Percentiles rank a stretch among this genome's conserved stretches.
These are phyloP conservation scores for Didymodactylos carnosus DNA, from an alignment of 2,888 invertebrate species.

Conservation along the genomic window DNA sequence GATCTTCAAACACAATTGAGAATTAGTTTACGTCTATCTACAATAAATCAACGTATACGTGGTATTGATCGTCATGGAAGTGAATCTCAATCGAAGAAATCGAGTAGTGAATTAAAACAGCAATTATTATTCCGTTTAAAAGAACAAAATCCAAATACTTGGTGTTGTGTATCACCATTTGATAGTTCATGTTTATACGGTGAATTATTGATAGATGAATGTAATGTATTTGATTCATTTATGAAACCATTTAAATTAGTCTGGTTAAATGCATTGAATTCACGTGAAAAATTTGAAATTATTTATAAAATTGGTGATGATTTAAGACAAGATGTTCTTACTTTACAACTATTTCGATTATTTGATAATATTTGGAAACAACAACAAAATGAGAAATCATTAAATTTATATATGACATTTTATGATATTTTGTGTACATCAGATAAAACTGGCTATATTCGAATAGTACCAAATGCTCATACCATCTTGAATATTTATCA, in stretches of 20 bases:
- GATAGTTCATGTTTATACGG: background rate
- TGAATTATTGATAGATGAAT: background rate
- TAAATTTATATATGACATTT: background rate
- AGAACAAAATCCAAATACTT: background rate
- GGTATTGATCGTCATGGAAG: no score
- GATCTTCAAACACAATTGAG: background rate
- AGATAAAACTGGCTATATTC: background rate
- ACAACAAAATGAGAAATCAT: background rate
- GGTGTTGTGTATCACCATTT: background rate
- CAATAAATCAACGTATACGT: background rate
- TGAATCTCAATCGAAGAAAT: background rate
- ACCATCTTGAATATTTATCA: background rate
- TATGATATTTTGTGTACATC: background rate
- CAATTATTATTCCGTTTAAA: background rate
- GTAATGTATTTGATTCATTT: slow-evolving; percentile 44
- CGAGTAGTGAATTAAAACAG: background rate
- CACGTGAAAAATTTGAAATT: slow-evolving; percentile 19
- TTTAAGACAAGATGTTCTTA: slow-evolving; percentile 82
- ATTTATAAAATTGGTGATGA: slow-evolving; percentile 69
- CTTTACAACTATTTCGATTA: slow-evolving; percentile 78
- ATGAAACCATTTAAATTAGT: slow-evolving; percentile 81
- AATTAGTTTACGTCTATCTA: background rate
- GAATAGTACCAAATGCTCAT: background rate
- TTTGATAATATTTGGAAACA: slow-evolving; percentile 92
- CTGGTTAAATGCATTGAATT: slow-evolving; percentile 46